Percentiles rank a stretch among this genome's conserved stretches.
These are phyloP conservation scores for Ameiurus melas DNA, from an alignment of 2,113 vertebrate species.

Conservation along the genomic window DNA sequence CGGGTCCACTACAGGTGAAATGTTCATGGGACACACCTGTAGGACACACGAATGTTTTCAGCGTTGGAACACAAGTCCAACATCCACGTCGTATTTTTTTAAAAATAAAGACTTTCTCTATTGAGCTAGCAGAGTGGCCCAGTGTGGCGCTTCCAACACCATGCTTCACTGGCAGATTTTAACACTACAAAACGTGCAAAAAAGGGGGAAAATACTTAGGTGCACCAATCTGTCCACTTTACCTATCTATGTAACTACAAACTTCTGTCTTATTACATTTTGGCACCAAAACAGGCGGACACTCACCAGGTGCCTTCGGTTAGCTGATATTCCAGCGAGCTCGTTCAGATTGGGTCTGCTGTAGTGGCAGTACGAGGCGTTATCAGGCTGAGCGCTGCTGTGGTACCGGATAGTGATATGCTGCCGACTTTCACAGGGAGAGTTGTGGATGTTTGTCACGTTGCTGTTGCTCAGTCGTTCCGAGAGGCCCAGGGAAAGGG, in stretches of 20 bases:
- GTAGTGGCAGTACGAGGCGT: constrained; percentile 64
- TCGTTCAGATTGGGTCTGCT: constrained; percentile 44
- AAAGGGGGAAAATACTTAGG: background rate
- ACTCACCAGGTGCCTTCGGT: constrained; percentile 89
- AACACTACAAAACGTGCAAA: background rate
- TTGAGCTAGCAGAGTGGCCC: background rate
- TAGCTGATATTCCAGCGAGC: constrained; percentile 58
- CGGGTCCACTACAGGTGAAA: constrained; percentile 87
- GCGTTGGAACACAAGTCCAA: background rate
- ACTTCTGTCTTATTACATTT: background rate
- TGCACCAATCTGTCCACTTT: background rate
- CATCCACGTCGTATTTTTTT: background rate
- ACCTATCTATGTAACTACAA: background rate
- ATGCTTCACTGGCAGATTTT: background rate
- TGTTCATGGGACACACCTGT: constrained; percentile 94
- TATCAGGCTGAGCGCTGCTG: constrained; percentile 70
- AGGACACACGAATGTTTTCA: background rate
- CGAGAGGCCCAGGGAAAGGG: constrained; percentile 61
- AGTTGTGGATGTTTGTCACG: constrained; percentile 62
- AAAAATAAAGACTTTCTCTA: background rate
- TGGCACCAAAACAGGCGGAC: background rate
- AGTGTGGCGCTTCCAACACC: background rate
- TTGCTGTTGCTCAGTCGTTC: constrained; percentile 60
- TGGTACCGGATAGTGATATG: constrained; percentile 70
- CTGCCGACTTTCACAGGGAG: constrained; percentile 63